Percentiles rank a stretch among this genome's conserved stretches.
Evolutionary conservation across 2,888 invertebrate genomes (phyloP).

Genomic region (Caenorhabditis sp.): DNA sequence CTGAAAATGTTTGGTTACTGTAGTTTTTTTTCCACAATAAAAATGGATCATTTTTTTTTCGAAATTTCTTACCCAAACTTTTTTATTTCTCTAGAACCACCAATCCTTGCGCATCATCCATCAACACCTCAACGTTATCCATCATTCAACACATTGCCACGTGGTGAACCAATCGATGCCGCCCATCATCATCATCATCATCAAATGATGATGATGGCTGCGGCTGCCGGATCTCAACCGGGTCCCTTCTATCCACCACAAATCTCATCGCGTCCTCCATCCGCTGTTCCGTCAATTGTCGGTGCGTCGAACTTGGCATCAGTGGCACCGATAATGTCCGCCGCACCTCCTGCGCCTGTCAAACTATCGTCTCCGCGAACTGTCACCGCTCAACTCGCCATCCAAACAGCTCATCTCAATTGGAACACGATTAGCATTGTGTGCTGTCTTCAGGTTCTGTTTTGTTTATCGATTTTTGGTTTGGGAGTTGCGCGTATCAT

Average conservation of each 20-base stretch:
- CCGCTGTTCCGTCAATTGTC: constrained; percentile 37
- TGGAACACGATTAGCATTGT: constrained; percentile 33
- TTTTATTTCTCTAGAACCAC: not conserved
- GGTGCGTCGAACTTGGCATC: not conserved
- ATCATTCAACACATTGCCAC: constrained; percentile 26
- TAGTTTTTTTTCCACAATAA: too few relatives aligned
- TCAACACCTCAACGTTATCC: constrained; percentile 25
- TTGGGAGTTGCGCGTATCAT: constrained; percentile 30
- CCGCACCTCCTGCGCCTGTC: constrained; percentile 23
- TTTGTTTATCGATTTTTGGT: constrained; percentile 29
- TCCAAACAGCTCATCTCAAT: constrained; percentile 20
- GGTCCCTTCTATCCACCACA: constrained; percentile 9
- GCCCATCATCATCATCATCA: constrained; percentile 6
- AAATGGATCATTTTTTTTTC: too few relatives aligned
- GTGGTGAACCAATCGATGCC: constrained; percentile 10
- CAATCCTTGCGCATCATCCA: constrained; percentile 7
- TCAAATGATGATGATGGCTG: constrained; percentile 12
- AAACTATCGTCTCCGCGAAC: constrained; percentile 29
- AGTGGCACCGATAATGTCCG: constrained; percentile 2
- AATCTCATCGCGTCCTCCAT: constrained; percentile 25
- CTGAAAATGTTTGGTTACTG: too few relatives aligned
- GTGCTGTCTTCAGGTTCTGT: constrained; percentile 27
- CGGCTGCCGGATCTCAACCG: constrained; percentile 1
- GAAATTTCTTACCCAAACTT: too few relatives aligned
- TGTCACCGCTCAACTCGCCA: constrained; percentile 26